A percentile compares a stretch with the other conserved stretches of the same genome.
These are phyloP conservation scores for Sitophilus oryzae DNA, from an alignment of 1,140 invertebrate genomes.

Conservation along the genomic window DNA sequence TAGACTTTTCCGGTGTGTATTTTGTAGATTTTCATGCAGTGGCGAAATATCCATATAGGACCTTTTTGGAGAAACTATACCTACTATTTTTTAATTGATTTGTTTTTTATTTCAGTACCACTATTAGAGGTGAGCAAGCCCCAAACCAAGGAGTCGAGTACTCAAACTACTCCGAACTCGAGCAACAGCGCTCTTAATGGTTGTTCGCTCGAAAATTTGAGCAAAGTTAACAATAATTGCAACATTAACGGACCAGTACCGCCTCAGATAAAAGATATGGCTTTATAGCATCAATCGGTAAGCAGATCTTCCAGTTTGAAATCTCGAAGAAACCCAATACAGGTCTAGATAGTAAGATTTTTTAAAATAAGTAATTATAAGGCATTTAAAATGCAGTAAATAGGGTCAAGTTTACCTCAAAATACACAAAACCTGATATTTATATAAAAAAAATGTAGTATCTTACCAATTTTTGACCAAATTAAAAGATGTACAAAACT, in stretches of 20 bases:
- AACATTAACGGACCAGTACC: constrained; percentile 37
- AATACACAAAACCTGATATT: too few species aligned
- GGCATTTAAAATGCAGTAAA: too few species aligned
- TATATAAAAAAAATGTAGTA: too few species aligned
- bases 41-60: too few species aligned
- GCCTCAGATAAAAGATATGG: constrained; percentile 35
- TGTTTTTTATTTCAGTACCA: not conserved
- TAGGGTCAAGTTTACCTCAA: too few species aligned
- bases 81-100: too few species aligned
- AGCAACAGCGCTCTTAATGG: constrained; percentile 23
- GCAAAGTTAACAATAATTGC: constrained; percentile 40
- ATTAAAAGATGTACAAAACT: too few species aligned
- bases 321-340: constrained; percentile 34
- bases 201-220: constrained; percentile 25
- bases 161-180: constrained; percentile 34
- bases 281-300: constrained; percentile 40
- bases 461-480: too few species aligned
- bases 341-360: constrained; percentile 25
- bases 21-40: too few species aligned
- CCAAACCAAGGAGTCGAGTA: constrained; percentile 34
- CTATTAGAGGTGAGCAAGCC: constrained; percentile 18
- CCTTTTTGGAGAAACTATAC: too few species aligned
- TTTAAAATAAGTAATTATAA: too few species aligned
- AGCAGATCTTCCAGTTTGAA: constrained; percentile 39
- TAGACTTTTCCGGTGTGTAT: too few species aligned